Base-by-base conservation (phyloP, 92 coral and sea anemone genomes). In the Metridium senile region DNA sequence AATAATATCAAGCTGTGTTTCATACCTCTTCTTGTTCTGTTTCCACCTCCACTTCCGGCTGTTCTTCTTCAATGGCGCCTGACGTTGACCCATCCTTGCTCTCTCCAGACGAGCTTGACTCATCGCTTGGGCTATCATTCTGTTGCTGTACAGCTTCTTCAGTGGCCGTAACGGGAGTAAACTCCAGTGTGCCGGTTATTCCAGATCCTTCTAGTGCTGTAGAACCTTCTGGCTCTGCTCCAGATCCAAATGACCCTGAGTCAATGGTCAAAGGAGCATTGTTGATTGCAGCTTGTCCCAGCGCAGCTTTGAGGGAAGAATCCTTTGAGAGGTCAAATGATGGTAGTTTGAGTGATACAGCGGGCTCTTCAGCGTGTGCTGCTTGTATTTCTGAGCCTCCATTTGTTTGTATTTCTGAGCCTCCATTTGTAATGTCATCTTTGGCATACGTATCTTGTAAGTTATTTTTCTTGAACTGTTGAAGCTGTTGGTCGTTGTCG, bases 151-250 rank as follows among this genome's bases (percentile, higher is more conserved):
- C 87, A 23, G 86, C 91, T 45, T 92, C 97, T 27, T 89, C 85
- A 21, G 97, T 85, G 58, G 80, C 83, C 26, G 79, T 82, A 13
- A 86, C 97, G 8, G 97, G 93, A 19, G 93, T 79, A 26, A 92
- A 66, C 27, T 92, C 93, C 75, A 92, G 62, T 21, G 93, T 92
- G 18, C 97, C 93, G 29, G 82, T 88, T 23, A 87, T 79, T 11
- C 85, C 93, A 32, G 97, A 92, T 39, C 97, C 97, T 17, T 89
- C 86, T 19, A 91, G 49, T 35, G 83, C 84, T 35, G 88, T 67
- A 25, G 85, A 75, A 0, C 66, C 87, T 63, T 75, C 95, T 29
- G 88, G 84, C 0, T 89, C 92, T 47, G 82, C 72, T 18, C 95
- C 92, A 57, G 89, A 90, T 11, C 74, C 78, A 52, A 83, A 76